Base-by-base conservation (phyloP, 2,888 invertebrate genomes). In the Perdita meconis region DNA sequence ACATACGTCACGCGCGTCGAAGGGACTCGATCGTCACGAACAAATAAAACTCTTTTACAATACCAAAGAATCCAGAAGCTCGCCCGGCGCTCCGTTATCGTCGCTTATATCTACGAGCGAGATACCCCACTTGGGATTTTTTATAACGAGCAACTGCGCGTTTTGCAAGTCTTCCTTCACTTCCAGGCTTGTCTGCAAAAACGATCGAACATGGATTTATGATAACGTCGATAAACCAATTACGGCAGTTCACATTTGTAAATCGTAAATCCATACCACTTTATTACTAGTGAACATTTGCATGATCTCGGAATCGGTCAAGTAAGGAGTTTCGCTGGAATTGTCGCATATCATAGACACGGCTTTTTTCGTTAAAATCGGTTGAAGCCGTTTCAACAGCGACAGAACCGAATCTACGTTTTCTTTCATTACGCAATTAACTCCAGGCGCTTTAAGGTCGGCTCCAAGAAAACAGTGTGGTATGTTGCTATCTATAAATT, bases 81-180 rank as follows among this genome's bases (percentile, higher is more conserved):
- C 86, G 60, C 87, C 75, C 16, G 91, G 88, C 8, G 85, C 86
- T 24, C 83, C 87, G 56, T 91, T 86, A 51, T 89, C 90, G 55
- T 92, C 90, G 8, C 90, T 91, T 22, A 92, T 89, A 79, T 93
- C 93, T 6, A 95, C 93, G 13, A 96, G 93, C 80, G 93, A 94
- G 13, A 96, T 93, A 10, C 95, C 95, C 96, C 96, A 96, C 60
- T 95, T 94, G 0, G 96, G 95, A 91, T 97, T 97, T 74, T 94
- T 93, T 44, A 95, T 93, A 13, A 95, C 93, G 56, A 97, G 92
- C 56, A 96, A 94, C 88, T 96, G 94, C 60, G 96, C 93, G 88
- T 95, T 96, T 81, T 95, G 94, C 22, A 95, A 92, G 90, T 94
- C 95, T 50, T 93, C 93, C 78, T 93, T 93, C 80, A 94, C 90